phyloP scores from a whole-genome alignment of 2,797 vertebrate genomes.

The Notoglanidium macrostoma region DNA sequence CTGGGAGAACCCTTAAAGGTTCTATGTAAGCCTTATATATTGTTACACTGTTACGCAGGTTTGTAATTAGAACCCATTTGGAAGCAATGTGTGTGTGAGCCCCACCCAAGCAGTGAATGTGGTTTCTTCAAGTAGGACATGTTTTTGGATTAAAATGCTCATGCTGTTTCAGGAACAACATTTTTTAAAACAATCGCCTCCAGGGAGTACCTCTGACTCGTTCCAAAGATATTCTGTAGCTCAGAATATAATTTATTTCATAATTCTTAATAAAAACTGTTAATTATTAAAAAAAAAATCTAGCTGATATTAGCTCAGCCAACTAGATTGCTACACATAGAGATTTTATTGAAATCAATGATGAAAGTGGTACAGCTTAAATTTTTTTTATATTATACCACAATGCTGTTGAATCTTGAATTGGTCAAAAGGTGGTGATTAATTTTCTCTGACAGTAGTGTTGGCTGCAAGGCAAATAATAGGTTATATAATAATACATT shows the following conservation, averaged over 20 bases:
- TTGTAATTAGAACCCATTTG: slow-evolving; percentile 4
- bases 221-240: neutral
- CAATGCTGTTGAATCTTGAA: neutral
- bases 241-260: neutral
- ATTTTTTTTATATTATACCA: neutral
- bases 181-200: neutral
- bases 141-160: neutral
- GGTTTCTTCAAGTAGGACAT: neutral
- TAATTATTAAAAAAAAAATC: neutral
- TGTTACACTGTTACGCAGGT: neutral
- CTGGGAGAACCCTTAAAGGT: neutral
- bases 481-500: neutral
- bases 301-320: neutral
- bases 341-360: neutral
- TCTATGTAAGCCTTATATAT: neutral
- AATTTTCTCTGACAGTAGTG: neutral
- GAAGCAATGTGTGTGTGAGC: neutral
- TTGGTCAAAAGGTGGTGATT: neutral
- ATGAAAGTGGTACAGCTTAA: neutral
- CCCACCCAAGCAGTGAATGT: neutral
- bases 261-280: neutral
- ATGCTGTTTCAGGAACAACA: neutral
- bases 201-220: neutral
- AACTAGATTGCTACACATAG: neutral
- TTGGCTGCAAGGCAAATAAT: neutral